Evolutionary conservation across 2,797 vertebrate genomes (phyloP), one percentile per base, ranked within the genome.

Genomic region (Xenopus petersii): DNA sequence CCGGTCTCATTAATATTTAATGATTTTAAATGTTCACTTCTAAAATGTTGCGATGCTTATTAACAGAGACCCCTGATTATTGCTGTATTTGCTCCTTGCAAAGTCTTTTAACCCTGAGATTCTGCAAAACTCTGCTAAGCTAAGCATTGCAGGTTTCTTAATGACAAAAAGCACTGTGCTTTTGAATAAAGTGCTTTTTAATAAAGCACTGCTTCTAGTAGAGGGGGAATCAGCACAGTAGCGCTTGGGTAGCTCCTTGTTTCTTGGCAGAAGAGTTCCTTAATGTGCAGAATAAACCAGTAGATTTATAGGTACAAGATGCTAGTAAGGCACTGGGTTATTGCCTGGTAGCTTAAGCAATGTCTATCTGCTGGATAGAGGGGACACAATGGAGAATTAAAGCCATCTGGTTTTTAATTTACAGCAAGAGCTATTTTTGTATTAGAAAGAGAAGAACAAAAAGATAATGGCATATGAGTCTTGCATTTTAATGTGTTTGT

Each of bases 221-320:
- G 3, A 30, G 48, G n/a, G 16, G 67, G 59, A 69, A 73, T 73
- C 71, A 78, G 75, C 59, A 78, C 75, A 48, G 16, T 36, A 15
- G 66, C 10, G 17, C 47, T 51, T 73, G 76, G 76, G 73, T 66
- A 79, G 76, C 76, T 73, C 75, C 65, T 46, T 71, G 56, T 71
- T 56, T 71, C 55, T 33, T 54, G 56, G 49, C 65, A 55, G 48
- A 8, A 56, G 26, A 74, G 47, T 64, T 21, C 36, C 58, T 49
- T 26, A 24, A 51, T 66, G 21, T 67, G 30, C 24, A 66, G 16
- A 24, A 71, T 21, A 72, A 9, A 58, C 59, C 48, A 21, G 21
- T 42, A 42, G 26, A 74, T 65, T 65, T 64, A 74, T 46, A 73
- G 71, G 48, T 51, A 59, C 12, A 12, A 55, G 47, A 47, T 17